Percentiles rank a stretch among this genome's conserved stretches.
Evolutionary conservation across 2,888 invertebrate species (phyloP).

Genomic region (Epirrhoe alternata): DNA sequence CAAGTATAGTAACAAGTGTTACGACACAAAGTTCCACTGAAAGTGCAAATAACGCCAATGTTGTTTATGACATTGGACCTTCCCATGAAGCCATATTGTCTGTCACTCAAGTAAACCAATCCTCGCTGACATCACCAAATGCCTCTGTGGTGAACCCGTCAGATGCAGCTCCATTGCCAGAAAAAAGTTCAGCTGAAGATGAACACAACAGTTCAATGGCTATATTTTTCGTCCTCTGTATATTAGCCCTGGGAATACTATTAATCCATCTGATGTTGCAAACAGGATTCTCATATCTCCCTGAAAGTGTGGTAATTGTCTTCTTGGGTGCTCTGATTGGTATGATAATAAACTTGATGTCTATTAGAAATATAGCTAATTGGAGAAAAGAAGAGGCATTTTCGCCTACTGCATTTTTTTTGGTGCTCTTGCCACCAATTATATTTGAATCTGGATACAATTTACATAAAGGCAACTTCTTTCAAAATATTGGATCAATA

Average conservation of each 20-base stretch:
- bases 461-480: constrained; percentile 98
- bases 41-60: constrained; percentile 58
- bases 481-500: constrained; percentile 99
- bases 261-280: constrained; percentile 97
- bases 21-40: constrained; percentile 61
- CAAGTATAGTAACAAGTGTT: constrained; percentile 50
- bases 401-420: constrained; percentile 98
- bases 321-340: constrained; percentile 97
- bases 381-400: constrained; percentile 99
- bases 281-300: constrained; percentile 97
- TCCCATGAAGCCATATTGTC: constrained; percentile 66
- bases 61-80: constrained; percentile 67
- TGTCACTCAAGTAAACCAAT: constrained; percentile 65
- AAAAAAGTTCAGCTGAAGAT: constrained; percentile 96
- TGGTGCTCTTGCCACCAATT: constrained; percentile 98
- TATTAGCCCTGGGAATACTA: constrained; percentile 96
- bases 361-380: constrained; percentile 94
- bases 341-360: constrained; percentile 94
- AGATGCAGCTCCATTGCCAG: constrained; percentile 92
- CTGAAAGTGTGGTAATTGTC: constrained; percentile 98
- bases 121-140: constrained; percentile 65
- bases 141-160: constrained; percentile 85
- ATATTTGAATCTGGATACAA: constrained; percentile 99
- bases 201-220: constrained; percentile 98
- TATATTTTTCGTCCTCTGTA: constrained; percentile 98